Evolutionary conservation across 2,888 invertebrate genomes (phyloP), one percentile per base, ranked within the genome.

Genomic region (Spilosoma lubricipeda): DNA sequence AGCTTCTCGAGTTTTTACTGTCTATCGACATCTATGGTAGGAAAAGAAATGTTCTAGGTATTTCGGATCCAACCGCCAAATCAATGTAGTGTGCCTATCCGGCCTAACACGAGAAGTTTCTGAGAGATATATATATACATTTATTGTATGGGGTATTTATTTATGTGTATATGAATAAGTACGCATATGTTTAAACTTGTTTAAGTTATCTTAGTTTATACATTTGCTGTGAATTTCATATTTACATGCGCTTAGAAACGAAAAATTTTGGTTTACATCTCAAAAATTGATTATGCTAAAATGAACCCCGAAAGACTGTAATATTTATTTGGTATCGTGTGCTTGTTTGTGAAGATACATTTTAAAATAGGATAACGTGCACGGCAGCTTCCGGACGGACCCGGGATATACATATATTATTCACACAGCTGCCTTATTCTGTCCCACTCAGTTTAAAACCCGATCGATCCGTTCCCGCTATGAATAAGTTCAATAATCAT

Each of bases 381-480:
- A 86, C 85, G 79, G 79, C 80, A 78, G 88, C 90, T 91, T 92
- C 92, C 92, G 91, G 88, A 85, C 87, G 86, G 85, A 84, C 84
- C 84, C 87, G 87, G 90, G 87, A 88, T 89, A 80, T 85, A 81
- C 83, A 91, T 94, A 90, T 92, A 93, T 93, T 91, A 94, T 94
- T 94, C 94, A 94, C 80, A 80, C 78, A 84, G 85, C 80, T 86
- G 90, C 91, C 88, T 91, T 92, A 90, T 91, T 89, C 89, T 84
- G 85, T 88, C 86, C 85, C 86, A 88, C 92, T 91, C 90, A 92
- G 86, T 93, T 93, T 91, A 91, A 92, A 90, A 90, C 89, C 74
- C 85, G 89, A 93, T 93, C 93, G 93, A 93, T 93, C 70, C 81
- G 73, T 80, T 78, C 67, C 45, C 59, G 75, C 75, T 78, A 78